phyloP scores from a whole-genome alignment of 2,113 vertebrate genomes.

The Grammomys surdaster region DNA sequence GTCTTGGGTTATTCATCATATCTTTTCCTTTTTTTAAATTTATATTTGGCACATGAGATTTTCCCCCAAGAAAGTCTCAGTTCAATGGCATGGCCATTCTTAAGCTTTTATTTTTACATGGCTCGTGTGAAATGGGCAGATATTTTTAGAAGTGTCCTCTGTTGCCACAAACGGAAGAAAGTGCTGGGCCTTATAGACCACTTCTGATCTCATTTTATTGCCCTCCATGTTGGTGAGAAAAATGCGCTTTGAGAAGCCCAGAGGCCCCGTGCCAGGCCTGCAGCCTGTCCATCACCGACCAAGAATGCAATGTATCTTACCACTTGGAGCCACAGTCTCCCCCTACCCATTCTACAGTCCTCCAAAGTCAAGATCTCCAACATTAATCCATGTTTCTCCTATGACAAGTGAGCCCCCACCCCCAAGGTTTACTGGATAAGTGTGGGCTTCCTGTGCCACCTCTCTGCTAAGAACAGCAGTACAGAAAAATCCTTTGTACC shows the following conservation, averaged over 20 bases:
- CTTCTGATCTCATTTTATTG: not conserved
- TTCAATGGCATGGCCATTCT: not conserved
- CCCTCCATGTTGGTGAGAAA: slow-evolving; percentile 35
- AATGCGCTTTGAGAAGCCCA: not conserved
- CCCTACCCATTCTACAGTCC: fast-evolving
- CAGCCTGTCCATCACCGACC: fast-evolving
- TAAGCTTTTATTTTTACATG: slow-evolving; percentile 66
- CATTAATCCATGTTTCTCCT: too few relatives aligned
- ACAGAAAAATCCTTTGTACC: not conserved
- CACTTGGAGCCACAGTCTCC: fast-evolving
- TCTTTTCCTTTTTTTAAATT: slow-evolving; percentile 33
- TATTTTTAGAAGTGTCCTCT: slow-evolving; percentile 69
- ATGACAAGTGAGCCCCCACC: not conserved
- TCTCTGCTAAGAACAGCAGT: not conserved
- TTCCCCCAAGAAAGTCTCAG: slow-evolving; percentile 30
- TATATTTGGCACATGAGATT: slow-evolving; percentile 23
- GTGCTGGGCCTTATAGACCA: not conserved
- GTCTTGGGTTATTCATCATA: not conserved
- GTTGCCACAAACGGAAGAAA: slow-evolving; percentile 68
- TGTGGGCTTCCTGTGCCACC: not conserved
- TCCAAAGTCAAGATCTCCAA: not conserved
- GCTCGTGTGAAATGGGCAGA: slow-evolving; percentile 45
- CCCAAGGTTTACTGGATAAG: not conserved
- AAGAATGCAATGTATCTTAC: not conserved
- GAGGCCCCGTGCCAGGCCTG: not conserved